Conservation (phyloP, 1,140 invertebrate species). For the Hylyphantes graminicola region DNA sequence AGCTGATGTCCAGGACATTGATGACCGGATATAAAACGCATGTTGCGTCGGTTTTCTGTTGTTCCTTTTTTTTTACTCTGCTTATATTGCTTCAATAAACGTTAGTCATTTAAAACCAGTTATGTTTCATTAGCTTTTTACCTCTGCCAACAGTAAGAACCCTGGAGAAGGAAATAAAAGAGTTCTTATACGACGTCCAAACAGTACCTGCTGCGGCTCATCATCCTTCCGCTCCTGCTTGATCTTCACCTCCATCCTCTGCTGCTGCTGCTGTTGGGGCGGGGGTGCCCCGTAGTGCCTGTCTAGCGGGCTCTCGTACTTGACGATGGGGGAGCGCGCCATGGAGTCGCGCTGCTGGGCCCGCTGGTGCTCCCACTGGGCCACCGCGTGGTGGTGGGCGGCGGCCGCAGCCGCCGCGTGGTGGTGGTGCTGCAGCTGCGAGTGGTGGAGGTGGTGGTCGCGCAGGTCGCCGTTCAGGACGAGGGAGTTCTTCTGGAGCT, state of each 20-base stretch:
- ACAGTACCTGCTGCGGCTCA: not conserved
- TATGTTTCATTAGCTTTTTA: too few species aligned
- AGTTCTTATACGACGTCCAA: too few species aligned
- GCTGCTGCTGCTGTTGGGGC: not conserved
- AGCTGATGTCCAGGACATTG: too few species aligned
- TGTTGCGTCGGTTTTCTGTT: too few species aligned
- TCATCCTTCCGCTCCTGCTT: constrained; percentile 59
- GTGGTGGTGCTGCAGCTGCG: constrained; percentile 42
- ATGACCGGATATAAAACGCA: too few species aligned
- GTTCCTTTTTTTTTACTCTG: too few species aligned
- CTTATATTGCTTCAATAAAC: too few species aligned
- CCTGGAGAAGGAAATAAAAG: too few species aligned
- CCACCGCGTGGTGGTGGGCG: not conserved
- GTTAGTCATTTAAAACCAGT: too few species aligned
- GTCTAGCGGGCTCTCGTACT: constrained; percentile 44
- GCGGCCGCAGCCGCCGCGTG: constrained; percentile 6
- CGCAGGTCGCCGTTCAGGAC: constrained; percentile 55
- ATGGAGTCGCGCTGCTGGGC: constrained; percentile 20
- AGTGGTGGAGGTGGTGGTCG: constrained; percentile 53
- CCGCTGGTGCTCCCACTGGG: constrained; percentile 15
- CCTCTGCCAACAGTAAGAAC: too few species aligned
- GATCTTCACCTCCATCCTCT: constrained; percentile 47
- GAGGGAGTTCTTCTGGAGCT: constrained; percentile 53
- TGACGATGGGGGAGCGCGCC: constrained; percentile 39
- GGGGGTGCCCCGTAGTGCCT: constrained; percentile 20